Evolutionary conservation across 2,888 invertebrate genomes (phyloP).

Genomic region (Idaea aversata): DNA sequence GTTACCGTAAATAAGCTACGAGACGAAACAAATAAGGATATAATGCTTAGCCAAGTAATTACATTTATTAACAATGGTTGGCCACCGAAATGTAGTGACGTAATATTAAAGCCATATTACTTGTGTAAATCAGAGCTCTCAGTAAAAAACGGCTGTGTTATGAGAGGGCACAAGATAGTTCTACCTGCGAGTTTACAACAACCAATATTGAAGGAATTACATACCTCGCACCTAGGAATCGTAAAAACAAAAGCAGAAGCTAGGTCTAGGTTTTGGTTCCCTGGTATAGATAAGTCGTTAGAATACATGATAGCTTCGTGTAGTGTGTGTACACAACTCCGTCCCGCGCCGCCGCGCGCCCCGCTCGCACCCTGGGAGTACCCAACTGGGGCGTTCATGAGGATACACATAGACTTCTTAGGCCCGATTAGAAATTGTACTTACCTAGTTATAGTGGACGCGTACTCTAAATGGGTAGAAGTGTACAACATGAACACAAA

Average conservation of each 20-base stretch:
- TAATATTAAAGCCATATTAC: constrained; percentile 20
- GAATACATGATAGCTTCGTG: constrained; percentile 20
- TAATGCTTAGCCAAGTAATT: constrained; percentile 11
- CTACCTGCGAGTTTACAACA: constrained; percentile 21
- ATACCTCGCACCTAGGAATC: constrained; percentile 30
- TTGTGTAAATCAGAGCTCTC: constrained; percentile 24
- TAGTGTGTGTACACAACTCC: constrained; percentile 16
- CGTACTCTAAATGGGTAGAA: constrained; percentile 31
- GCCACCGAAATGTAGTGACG: constrained; percentile 19
- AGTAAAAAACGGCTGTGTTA: constrained; percentile 26
- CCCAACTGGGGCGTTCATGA: constrained; percentile 23
- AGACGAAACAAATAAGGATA: constrained; percentile 17
- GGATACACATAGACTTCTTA: constrained; percentile 7
- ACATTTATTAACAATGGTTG: constrained; percentile 21
- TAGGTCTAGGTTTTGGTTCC: not conserved
- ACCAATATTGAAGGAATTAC: constrained; percentile 19
- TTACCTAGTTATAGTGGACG: not conserved
- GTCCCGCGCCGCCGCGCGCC: constrained; percentile 14
- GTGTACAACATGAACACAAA: constrained; percentile 17
- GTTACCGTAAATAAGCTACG: constrained; percentile 17
- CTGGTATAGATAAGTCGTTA: constrained; percentile 5
- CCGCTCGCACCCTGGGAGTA: constrained; percentile 8
- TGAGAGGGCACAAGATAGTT: constrained; percentile 32
- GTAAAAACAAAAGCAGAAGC: constrained; percentile 25
- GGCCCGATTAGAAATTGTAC: not conserved